Percentiles rank a stretch among this genome's conserved stretches.
Conservation (phyloP, 1,140 invertebrate species). For the Drosophila insularis region DNA sequence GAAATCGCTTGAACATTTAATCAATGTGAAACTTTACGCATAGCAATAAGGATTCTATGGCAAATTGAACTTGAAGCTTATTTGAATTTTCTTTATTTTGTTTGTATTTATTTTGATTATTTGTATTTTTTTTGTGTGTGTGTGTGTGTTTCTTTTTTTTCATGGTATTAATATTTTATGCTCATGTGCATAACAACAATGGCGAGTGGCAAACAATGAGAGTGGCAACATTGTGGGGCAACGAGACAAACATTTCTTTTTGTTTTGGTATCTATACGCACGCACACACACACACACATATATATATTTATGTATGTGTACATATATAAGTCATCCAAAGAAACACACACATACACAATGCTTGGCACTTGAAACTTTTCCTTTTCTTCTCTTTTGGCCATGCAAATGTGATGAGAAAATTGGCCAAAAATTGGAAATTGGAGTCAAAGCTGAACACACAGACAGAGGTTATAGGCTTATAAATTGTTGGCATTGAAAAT, state of each 20-base stretch:
- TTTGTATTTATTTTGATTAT: conserved; percentile 20
- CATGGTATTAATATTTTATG: conserved; percentile 71
- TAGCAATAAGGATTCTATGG: background rate
- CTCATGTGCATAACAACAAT: conserved; percentile 64
- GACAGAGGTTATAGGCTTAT: background rate
- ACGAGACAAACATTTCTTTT: conserved; percentile 33
- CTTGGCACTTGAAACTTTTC: conserved; percentile 58
- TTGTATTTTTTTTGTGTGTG: conserved; percentile 11
- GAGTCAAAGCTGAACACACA: background rate
- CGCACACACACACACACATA: conserved; percentile 32
- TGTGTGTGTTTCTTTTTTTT: conserved; percentile 22
- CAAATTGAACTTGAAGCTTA: conserved; percentile 18
- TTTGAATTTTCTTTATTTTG: conserved; percentile 36
- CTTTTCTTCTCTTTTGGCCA: background rate
- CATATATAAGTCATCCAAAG: conserved; percentile 20
- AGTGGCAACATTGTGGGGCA: conserved; percentile 45
- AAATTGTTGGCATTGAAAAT: background rate
- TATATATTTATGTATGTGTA: conserved; percentile 9
- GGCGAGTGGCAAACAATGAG: conserved; percentile 21
- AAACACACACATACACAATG: conserved; percentile 40
- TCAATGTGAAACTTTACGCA: background rate
- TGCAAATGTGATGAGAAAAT: conserved; percentile 7
- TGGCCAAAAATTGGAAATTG: background rate
- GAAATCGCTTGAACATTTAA: background rate
- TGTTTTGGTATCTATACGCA: conserved; percentile 13